Evolutionary conservation across 2,113 vertebrate species (phyloP).

Genomic region (Hipposideros armiger): DNA sequence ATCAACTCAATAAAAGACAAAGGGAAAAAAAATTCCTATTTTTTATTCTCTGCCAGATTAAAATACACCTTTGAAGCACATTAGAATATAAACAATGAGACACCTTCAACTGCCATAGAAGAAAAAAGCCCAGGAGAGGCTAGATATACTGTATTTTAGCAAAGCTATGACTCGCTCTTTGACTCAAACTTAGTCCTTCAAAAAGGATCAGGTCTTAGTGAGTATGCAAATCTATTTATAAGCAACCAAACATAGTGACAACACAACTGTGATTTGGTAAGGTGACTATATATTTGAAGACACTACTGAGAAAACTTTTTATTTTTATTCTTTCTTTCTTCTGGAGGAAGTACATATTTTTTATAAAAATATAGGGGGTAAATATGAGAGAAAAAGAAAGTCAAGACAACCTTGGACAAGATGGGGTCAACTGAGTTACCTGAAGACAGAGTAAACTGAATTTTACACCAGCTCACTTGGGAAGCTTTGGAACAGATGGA

Average conservation of each 20-base stretch:
- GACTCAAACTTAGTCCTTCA: conserved; percentile 84
- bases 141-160: conserved; percentile 84
- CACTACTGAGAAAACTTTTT: not conserved
- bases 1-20: conserved; percentile 26
- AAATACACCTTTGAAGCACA: not conserved
- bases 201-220: conserved; percentile 84
- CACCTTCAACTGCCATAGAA: conserved; percentile 76
- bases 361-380: not conserved
- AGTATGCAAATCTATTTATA: conserved; percentile 87
- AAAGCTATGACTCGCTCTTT: conserved; percentile 84
- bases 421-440: conserved; percentile 66
- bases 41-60: conserved; percentile 27
- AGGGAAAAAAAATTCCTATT: not conserved
- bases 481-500: conserved; percentile 64
- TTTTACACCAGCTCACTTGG: conserved; percentile 58
- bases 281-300: conserved; percentile 22
- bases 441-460: conserved; percentile 77
- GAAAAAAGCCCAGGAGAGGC: conserved; percentile 74
- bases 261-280: conserved; percentile 70
- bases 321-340: conserved; percentile 60
- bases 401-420: conserved; percentile 72
- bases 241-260: conserved; percentile 79
- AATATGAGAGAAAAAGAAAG: not conserved
- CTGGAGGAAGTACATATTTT: conserved; percentile 61
- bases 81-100: conserved; percentile 84